Base-by-base conservation (phyloP, 2,797 vertebrate species). In the Okamejei kenojei region DNA sequence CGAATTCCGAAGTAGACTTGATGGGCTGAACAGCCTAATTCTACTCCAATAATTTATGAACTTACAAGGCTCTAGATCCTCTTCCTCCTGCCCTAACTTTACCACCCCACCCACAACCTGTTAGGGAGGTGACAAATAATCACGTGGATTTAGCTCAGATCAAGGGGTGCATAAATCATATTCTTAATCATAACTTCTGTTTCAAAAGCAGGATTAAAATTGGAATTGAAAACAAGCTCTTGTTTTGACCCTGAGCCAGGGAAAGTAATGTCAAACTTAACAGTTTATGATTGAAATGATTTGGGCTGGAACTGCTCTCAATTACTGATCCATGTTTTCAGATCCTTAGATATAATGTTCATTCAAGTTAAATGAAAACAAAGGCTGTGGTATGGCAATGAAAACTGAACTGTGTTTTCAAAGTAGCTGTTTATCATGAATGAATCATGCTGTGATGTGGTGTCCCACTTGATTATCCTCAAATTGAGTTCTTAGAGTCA, bases 261-360 rank as follows among this genome's bases (percentile, higher is more conserved):
- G 21, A 9, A 10, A 21, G 68, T 74, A 91, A 26, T 45, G 9
- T 11, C 63, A 91, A 74, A 45, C n/a, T 74, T 29, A 4, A 68
- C 68, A 91, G 90, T 74, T 71, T 71, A 74, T 1, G 45, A 38
- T 91, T 73, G 35, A 91, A 91, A 91, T 71, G 23, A 54, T 32
- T 73, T 91, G 68, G 90, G 21, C 45, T 65, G 38, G 35, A 38
- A 29, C 82, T 32, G 26, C 11, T 38, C 63, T 91, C 19, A 90
- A 65, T 74, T 35, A 73, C 68, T 73, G 90, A 73, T 91, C 68
- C 90, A 74, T 21, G 21, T 91, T 91, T 91, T 73, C 35, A 74
- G 65, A 71, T 91, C 90, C 38, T 54, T 45, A 91, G 35, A 65
- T 73, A 38, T 32, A 45, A 35, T 73, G 2, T 54, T 45, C 65